phyloP scores from a whole-genome alignment of 2,797 vertebrate species.

The Eulemur coronatus region DNA sequence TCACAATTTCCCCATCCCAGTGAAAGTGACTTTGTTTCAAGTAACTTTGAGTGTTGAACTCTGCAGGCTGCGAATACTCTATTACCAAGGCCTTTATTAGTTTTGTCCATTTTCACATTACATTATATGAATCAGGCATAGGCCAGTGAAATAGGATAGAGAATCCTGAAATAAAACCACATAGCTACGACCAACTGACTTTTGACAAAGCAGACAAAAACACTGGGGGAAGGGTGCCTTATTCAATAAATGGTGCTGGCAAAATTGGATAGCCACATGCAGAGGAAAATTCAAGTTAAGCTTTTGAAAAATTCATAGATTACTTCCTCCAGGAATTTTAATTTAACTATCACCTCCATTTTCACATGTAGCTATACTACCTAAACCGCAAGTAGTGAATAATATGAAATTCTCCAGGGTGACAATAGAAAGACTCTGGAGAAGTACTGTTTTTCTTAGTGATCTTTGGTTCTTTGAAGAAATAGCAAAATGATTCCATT shows the following conservation, averaged over 20 bases:
- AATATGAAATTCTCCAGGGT: background rate
- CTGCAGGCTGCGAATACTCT: background rate
- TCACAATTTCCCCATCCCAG: too few species aligned
- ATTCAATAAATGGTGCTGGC: background rate
- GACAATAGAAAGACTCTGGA: background rate
- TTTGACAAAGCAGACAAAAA: background rate
- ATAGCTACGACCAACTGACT: background rate
- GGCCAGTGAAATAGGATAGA: background rate
- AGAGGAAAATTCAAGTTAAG: background rate
- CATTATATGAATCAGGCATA: background rate
- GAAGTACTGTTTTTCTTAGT: background rate
- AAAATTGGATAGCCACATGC: background rate
- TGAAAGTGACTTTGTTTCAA: background rate
- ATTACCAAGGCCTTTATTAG: background rate
- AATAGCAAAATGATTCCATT: background rate
- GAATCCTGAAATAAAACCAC: background rate
- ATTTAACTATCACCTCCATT: background rate
- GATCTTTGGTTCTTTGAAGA: background rate
- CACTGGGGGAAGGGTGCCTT: background rate
- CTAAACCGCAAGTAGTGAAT: background rate
- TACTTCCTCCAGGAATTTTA: background rate
- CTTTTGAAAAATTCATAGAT: background rate
- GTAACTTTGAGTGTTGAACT: background rate
- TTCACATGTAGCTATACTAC: background rate
- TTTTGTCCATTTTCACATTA: background rate